phyloP scores from a whole-genome alignment of 1,140 invertebrate genomes.

The Fopius arisanus region DNA sequence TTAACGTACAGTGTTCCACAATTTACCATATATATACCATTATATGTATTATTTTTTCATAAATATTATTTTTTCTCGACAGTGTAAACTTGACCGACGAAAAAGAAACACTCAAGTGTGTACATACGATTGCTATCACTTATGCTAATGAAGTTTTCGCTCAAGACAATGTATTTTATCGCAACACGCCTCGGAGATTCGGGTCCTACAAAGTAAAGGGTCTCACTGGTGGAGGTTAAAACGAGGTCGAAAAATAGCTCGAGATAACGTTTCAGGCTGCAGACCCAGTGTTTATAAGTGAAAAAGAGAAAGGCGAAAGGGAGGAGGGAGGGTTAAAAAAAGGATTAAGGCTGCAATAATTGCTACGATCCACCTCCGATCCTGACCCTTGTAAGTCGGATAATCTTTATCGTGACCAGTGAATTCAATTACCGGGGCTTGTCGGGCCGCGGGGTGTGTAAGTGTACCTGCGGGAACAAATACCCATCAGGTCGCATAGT shows the following conservation, averaged over 20 bases:
- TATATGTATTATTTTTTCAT: too few relatives aligned
- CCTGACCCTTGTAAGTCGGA: conserved; percentile 36
- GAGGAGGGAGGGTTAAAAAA: conserved; percentile 18
- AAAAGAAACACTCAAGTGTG: conserved; percentile 13
- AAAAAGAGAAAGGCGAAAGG: neutral
- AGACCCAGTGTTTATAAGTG: neutral
- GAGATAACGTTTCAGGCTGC: neutral
- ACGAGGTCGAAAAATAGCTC: conserved; percentile 2
- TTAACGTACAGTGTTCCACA: too few relatives aligned
- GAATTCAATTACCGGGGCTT: conserved; percentile 37
- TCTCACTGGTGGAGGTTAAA: neutral
- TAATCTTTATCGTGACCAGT: conserved; percentile 40
- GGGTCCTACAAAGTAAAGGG: neutral
- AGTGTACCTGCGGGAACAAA: conserved; percentile 19
- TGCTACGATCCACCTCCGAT: conserved; percentile 31
- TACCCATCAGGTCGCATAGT: neutral
- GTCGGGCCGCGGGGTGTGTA: conserved; percentile 24
- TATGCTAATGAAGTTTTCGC: conserved; percentile 30
- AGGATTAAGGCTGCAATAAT: conserved; percentile 24
- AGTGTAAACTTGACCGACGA: neutral
- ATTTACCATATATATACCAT: too few relatives aligned
- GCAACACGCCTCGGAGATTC: conserved; percentile 20
- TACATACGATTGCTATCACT: conserved; percentile 17
- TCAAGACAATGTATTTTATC: conserved; percentile 27
- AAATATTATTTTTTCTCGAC: too few relatives aligned